These are phyloP conservation scores for Netelia fuscicornis DNA, from an alignment of 2,888 invertebrate species.

Conservation along the genomic window DNA sequence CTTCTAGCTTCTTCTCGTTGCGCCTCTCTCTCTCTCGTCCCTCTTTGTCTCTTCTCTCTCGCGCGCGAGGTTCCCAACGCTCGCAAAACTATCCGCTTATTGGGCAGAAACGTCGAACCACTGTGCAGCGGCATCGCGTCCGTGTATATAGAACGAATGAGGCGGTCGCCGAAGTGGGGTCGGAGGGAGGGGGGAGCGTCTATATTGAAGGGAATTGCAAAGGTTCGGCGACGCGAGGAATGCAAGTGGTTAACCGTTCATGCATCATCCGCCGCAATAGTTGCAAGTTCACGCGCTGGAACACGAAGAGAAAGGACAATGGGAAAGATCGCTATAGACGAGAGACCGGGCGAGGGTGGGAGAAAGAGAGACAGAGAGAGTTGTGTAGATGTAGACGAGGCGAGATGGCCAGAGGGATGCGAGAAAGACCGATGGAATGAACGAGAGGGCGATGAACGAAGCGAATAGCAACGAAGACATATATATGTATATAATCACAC, in stretches of 20 bases:
- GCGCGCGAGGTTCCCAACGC: conserved; percentile 44
- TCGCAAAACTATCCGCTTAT: conserved; percentile 72
- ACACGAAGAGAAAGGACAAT: conserved; percentile 55
- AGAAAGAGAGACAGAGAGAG: not conserved
- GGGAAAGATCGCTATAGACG: conserved; percentile 33
- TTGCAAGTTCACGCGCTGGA: conserved; percentile 75
- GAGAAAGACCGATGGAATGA: conserved; percentile 33
- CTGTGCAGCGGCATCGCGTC: conserved; percentile 39
- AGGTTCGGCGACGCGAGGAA: conserved; percentile 68
- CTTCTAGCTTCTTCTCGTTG: conserved; percentile 18
- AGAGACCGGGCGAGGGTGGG: conserved; percentile 8
- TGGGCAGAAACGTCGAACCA: conserved; percentile 74
- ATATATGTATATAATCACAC: not conserved
- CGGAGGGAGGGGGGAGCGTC: conserved; percentile 25
- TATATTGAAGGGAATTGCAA: conserved; percentile 41
- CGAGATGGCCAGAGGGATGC: conserved; percentile 21
- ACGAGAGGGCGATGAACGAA: conserved; percentile 27
- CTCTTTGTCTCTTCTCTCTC: conserved; percentile 37
- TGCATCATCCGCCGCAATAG: conserved; percentile 79
- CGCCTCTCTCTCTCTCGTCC: conserved; percentile 18
- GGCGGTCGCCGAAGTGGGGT: conserved; percentile 20
- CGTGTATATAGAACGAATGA: conserved; percentile 1
- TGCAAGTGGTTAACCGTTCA: conserved; percentile 78
- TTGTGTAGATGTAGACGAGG: conserved; percentile 54
- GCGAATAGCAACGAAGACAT: not conserved